Evolutionary conservation across 2,113 vertebrate genomes (phyloP).

Genomic region (Ellobius talpinus): DNA sequence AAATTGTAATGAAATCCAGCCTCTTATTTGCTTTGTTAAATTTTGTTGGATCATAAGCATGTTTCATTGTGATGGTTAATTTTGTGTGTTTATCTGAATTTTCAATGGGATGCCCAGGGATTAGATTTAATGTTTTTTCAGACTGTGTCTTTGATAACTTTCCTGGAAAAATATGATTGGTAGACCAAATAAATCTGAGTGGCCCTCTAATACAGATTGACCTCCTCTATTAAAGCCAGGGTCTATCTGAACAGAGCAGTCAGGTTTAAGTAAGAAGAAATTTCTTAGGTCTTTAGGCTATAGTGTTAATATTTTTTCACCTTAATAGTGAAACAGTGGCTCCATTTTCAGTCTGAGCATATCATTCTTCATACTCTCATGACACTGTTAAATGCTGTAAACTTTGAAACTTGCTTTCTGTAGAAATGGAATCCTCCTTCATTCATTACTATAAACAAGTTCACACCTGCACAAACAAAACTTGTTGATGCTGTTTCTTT

Average conservation of each 20-base stretch:
- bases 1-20: not conserved
- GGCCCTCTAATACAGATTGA: not conserved
- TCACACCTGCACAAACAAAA: not conserved
- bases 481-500: not conserved
- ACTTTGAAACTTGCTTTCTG: not conserved
- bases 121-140: not conserved
- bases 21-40: not conserved
- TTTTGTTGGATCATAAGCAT: not conserved
- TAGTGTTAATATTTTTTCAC: not conserved
- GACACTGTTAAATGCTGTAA: not conserved
- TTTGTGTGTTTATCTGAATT: not conserved
- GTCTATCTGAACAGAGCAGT: not conserved
- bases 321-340: not conserved
- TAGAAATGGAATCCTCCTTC: not conserved
- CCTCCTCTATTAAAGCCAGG: not conserved
- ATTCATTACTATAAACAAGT: not conserved
- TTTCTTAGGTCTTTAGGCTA: not conserved
- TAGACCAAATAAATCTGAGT: not conserved
- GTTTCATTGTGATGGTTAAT: not conserved
- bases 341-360: fast-evolving
- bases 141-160: not conserved
- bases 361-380: not conserved
- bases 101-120: not conserved
- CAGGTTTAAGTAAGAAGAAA: not conserved
- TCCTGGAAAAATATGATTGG: not conserved